Percentiles rank a stretch among this genome's conserved stretches.
phyloP scores from a whole-genome alignment of 2,888 invertebrate genomes.

The Galerucella pusilla region DNA sequence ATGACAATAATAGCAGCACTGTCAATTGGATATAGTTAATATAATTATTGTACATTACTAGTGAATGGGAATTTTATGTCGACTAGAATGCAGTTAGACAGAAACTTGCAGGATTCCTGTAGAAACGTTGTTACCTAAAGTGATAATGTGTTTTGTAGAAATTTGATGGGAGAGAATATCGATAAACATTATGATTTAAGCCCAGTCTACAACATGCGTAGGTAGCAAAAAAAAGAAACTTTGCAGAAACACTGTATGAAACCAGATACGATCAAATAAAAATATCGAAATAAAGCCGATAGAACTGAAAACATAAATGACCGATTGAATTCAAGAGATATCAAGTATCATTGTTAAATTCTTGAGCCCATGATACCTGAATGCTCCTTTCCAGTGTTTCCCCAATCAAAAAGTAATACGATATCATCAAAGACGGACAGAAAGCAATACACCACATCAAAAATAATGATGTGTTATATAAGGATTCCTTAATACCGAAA shows the following conservation, averaged over 20 bases:
- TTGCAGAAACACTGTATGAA: slow-evolving; percentile 32
- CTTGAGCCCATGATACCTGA: slow-evolving; percentile 56
- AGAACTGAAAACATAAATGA: slow-evolving; percentile 54
- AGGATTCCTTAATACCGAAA: slow-evolving; percentile 59
- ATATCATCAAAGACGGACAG: slow-evolving; percentile 56
- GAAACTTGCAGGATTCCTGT: slow-evolving; percentile 11
- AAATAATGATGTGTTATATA: slow-evolving; percentile 64
- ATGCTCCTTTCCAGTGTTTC: slow-evolving; percentile 51
- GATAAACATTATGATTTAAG: slow-evolving; percentile 8
- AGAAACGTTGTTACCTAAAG: slow-evolving; percentile 2
- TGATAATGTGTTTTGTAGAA: slow-evolving; percentile 15
- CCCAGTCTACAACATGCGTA: slow-evolving; percentile 13
- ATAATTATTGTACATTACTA: not conserved
- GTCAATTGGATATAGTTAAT: not conserved
- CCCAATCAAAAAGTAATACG: slow-evolving; percentile 63
- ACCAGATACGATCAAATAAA: slow-evolving; percentile 45
- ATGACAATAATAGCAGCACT: not conserved
- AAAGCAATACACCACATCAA: slow-evolving; percentile 60
- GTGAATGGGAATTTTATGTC: slow-evolving; percentile 2
- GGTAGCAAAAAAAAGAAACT: slow-evolving; percentile 47
- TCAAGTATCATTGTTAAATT: slow-evolving; percentile 61
- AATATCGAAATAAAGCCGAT: slow-evolving; percentile 48
- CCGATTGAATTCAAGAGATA: slow-evolving; percentile 55
- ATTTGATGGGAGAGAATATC: slow-evolving; percentile 7
- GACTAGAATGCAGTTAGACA: not conserved